These are phyloP conservation scores for Drosophila aldrichi DNA, from an alignment of 2,888 invertebrate species.

Conservation along the genomic window DNA sequence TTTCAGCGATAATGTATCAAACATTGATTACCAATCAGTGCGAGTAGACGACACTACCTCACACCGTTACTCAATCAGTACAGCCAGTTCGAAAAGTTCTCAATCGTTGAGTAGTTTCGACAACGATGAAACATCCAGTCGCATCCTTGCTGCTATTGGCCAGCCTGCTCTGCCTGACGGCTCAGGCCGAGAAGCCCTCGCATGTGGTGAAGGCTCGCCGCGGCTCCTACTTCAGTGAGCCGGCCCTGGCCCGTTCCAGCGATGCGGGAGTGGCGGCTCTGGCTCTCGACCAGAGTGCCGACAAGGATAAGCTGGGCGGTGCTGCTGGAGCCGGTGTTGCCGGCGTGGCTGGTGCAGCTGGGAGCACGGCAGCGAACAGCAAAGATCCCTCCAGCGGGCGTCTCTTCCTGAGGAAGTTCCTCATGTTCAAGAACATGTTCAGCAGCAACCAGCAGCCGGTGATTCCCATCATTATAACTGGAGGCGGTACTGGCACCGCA, in stretches of 20 bases:
- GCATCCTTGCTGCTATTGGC: conserved; percentile 51
- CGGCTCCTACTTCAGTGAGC: conserved; percentile 50
- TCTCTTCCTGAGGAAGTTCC: conserved; percentile 80
- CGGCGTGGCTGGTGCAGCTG: conserved; percentile 9
- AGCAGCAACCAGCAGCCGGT: conserved; percentile 70
- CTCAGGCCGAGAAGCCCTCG: conserved; percentile 21
- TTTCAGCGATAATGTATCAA: conserved; percentile 69
- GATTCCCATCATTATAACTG: conserved; percentile 82
- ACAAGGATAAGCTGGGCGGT: conserved; percentile 38
- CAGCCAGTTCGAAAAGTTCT: conserved; percentile 61
- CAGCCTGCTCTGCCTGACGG: conserved; percentile 37
- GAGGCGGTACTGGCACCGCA: conserved; percentile 41
- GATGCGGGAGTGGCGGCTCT: conserved; percentile 33
- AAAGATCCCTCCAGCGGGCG: conserved; percentile 80
- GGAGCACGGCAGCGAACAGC: conserved; percentile 19
- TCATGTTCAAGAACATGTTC: conserved; percentile 79
- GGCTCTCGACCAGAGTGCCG: conserved; percentile 27
- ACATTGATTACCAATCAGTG: conserved; percentile 75
- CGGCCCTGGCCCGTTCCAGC: conserved; percentile 54
- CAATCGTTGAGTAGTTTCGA: conserved; percentile 63
- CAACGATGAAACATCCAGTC: conserved; percentile 37
- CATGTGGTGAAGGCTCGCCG: conserved; percentile 46
- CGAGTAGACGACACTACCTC: conserved; percentile 42
- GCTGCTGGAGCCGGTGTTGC: conserved; percentile 3
- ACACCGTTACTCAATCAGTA: not conserved